A percentile compares a stretch with the other conserved stretches of the same genome.
These are phyloP conservation scores for Sinosuthora webbiana DNA, from an alignment of 2,113 vertebrate species.

Conservation along the genomic window DNA sequence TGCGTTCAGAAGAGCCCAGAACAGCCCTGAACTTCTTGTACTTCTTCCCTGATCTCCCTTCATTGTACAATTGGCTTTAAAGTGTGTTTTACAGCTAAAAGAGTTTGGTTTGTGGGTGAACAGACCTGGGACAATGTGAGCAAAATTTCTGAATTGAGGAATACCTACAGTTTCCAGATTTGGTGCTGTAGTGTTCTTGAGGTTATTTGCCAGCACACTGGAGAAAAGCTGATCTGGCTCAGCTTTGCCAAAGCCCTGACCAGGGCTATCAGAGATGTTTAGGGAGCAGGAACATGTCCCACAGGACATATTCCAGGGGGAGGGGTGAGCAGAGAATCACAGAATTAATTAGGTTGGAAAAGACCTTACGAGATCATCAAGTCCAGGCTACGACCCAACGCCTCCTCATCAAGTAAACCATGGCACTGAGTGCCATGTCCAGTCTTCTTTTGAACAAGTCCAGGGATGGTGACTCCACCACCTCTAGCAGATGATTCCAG, in stretches of 20 bases:
- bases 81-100: background rate
- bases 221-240: background rate
- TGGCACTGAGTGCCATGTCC: background rate
- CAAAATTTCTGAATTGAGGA: background rate
- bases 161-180: background rate
- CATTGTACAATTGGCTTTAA: background rate
- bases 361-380: background rate
- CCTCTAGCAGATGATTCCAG: fast-evolving
- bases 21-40: background rate
- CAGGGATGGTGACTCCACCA: background rate
- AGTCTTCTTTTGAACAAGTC: fast-evolving
- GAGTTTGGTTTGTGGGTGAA: background rate
- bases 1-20: background rate
- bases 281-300: background rate
- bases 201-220: background rate
- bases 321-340: background rate
- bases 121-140: background rate
- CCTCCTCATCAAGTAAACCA: too few relatives aligned
- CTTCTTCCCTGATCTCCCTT: background rate
- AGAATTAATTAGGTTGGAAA: background rate
- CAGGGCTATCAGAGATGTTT: background rate
- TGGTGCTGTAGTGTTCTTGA: background rate
- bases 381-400: too few relatives aligned
- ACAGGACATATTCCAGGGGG: too few relatives aligned
- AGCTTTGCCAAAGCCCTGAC: background rate